Evolutionary conservation across 92 coral and sea anemone genomes (phyloP), one percentile per base, ranked within the genome.

Genomic region (Siderastrea siderea): DNA sequence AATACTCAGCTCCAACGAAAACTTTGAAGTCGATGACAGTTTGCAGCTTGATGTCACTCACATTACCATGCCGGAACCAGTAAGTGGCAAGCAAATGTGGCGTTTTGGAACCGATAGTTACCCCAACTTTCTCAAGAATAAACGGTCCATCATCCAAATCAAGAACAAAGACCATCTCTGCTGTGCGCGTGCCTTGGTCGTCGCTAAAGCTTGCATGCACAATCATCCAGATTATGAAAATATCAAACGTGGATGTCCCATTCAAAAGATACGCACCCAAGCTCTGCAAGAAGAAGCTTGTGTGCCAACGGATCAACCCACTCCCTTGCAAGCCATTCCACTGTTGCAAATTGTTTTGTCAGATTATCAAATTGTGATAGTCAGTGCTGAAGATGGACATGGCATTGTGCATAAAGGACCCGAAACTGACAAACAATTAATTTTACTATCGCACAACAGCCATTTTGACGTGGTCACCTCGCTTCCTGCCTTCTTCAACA

Each of bases 121-220:
- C n/a, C n/a, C n/a, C n/a, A n/a, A 52, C 5, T 0, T 52, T 1
- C 57, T 52, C 57, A 16, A 38, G 7, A 78, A 53, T 4, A 91
- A 68, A 17, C 47, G 50, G 1, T 59, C 81, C 26, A n/a, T 91
- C n/a, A 50, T 91, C 8, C 82, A 48, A 10, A 86, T 90, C 43
- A 50, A 67, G 60, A 90, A 86, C 50, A 55, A 81, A n/a, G 93
- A 90, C 61, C 16, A 81, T 8, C 62, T 85, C 17, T 90, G 90
- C 69, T 82, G 79, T 45, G 90, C 87, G 3, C 78, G 90, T 26
- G 90, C 90, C 16, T 55, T 90, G 3, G 81, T 86, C 7, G 83
- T 82, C 3, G 93, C 93, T 6, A 86, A 44, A 72, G 86, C 90
- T 3, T 77, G 67, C 43, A 6, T 79, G 3, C 72, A 90, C 38